Conservation (phyloP, 2,888 invertebrate species). For the Tyria jacobaeae region DNA sequence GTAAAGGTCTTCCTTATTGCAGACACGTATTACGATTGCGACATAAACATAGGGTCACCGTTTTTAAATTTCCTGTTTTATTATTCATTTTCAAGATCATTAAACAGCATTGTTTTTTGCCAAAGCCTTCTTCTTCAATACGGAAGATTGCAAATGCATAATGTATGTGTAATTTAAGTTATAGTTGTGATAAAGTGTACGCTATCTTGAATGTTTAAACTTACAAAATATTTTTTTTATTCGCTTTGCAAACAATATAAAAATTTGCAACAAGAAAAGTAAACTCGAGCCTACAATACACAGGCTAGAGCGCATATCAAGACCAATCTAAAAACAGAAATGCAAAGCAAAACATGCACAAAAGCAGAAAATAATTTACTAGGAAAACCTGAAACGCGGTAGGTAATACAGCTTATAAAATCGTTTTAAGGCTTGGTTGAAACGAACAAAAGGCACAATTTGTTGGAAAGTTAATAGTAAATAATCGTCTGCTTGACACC, state of each 20-base stretch:
- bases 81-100: constrained; percentile 24
- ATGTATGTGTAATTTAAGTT: background rate
- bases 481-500: constrained; percentile 53
- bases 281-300: constrained; percentile 3
- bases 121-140: constrained; percentile 19
- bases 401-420: constrained; percentile 30
- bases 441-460: constrained; percentile 47
- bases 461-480: constrained; percentile 62
- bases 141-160: constrained; percentile 11
- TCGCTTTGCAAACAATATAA: constrained; percentile 18
- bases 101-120: constrained; percentile 26
- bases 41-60: constrained; percentile 51
- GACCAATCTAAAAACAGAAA: constrained; percentile 20
- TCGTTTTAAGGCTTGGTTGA: constrained; percentile 39
- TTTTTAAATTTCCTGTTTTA: constrained; percentile 45
- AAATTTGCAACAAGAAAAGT: constrained; percentile 18
- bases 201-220: background rate
- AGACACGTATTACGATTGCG: constrained; percentile 53
- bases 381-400: constrained; percentile 20
- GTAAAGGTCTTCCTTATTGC: constrained; percentile 55
- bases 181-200: background rate
- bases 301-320: constrained; percentile 11
- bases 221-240: background rate
- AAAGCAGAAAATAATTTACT: constrained; percentile 26
- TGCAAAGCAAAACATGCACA: constrained; percentile 21